Conservation (phyloP, 2,113 vertebrate species). For the Antigone vipio region DNA sequence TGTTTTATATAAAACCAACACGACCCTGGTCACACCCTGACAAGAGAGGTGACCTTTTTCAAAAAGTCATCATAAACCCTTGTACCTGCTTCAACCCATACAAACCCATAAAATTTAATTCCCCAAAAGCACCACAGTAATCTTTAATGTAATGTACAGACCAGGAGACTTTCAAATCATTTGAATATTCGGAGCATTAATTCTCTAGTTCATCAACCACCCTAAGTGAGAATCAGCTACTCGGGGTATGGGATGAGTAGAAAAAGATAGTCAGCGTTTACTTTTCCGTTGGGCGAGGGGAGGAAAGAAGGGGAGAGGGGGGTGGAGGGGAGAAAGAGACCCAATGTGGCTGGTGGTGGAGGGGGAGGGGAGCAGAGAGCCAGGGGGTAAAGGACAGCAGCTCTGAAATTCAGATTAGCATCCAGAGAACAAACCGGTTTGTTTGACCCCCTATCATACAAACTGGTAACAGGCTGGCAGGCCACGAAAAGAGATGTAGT, state of each 20-base stretch:
- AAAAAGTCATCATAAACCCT: not conserved
- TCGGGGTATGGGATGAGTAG: not conserved
- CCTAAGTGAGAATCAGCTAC: not conserved
- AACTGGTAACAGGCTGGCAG: not conserved
- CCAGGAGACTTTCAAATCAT: not conserved
- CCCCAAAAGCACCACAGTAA: fast-evolving
- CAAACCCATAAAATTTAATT: not conserved
- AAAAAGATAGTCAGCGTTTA: slow-evolving; percentile 49
- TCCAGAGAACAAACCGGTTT: slow-evolving; percentile 62
- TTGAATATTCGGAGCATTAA: not conserved
- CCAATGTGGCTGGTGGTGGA: not conserved
- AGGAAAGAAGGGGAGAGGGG: slow-evolving; percentile 22
- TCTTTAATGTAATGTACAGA: not conserved
- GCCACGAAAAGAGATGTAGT: not conserved
- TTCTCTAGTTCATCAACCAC: not conserved
- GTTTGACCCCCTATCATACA: not conserved
- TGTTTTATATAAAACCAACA: not conserved
- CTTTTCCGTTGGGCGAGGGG: not conserved
- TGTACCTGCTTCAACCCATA: not conserved
- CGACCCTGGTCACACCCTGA: not conserved
- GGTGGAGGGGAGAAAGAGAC: slow-evolving; percentile 15
- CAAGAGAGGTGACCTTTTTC: not conserved
- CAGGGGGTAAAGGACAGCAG: not conserved
- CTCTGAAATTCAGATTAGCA: slow-evolving; percentile 72
- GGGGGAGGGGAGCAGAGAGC: not conserved